Evolutionary conservation across 2,888 invertebrate genomes (phyloP).

Genomic region (Diarsia dahlii): DNA sequence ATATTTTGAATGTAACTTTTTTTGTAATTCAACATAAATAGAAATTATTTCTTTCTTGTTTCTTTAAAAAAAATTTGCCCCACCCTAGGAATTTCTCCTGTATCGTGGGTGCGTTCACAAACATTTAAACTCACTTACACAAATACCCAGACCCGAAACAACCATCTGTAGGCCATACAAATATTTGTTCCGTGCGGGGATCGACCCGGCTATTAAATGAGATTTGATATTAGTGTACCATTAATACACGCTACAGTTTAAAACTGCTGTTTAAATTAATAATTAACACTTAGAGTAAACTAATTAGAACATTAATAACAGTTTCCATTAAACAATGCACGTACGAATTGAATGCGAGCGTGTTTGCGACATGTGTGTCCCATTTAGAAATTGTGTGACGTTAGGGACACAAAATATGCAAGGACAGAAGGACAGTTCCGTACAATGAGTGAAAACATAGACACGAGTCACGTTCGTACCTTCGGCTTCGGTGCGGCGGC

Average conservation of each 20-base stretch:
- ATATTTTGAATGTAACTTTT: neutral
- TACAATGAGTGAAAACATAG: neutral
- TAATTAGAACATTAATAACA: constrained; percentile 62
- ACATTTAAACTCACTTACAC: too few species aligned
- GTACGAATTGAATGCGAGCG: constrained; percentile 52
- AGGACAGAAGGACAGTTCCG: neutral
- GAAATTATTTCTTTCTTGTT: too few species aligned
- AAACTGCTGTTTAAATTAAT: constrained; percentile 21
- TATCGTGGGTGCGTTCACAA: too few species aligned
- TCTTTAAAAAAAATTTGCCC: too few species aligned
- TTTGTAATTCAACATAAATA: neutral
- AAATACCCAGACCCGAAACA: too few species aligned
- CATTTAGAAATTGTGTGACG: constrained; percentile 53
- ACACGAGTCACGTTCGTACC: neutral
- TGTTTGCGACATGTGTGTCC: constrained; percentile 58
- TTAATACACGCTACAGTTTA: neutral
- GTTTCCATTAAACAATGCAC: constrained; percentile 56
- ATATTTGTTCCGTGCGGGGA: too few species aligned
- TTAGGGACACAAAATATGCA: neutral
- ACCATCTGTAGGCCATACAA: too few species aligned
- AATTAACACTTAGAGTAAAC: constrained; percentile 47
- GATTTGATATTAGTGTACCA: neutral
- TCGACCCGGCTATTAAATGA: too few species aligned
- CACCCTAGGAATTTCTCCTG: too few species aligned
- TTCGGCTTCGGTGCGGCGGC: too few species aligned